Conservation (phyloP, 2,113 vertebrate species). For the Zootoca vivipara region DNA sequence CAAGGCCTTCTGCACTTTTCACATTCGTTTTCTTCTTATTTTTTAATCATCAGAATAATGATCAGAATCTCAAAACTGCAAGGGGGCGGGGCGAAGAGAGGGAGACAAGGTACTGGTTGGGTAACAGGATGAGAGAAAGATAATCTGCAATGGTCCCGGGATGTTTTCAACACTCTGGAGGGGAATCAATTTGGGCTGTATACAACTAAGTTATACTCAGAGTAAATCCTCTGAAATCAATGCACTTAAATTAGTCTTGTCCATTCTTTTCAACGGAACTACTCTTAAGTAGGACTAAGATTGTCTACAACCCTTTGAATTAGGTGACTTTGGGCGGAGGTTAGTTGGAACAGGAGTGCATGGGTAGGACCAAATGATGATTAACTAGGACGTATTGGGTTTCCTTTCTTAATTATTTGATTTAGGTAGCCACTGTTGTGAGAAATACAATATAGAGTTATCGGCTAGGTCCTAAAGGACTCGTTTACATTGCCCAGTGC, state of each 20-base stretch:
- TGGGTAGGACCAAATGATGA: conserved; percentile 81
- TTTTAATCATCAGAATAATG: conserved; percentile 49
- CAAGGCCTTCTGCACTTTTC: conserved; percentile 70
- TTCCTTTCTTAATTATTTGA: conserved; percentile 61
- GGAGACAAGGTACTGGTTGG: conserved; percentile 34
- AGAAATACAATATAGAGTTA: conserved; percentile 73
- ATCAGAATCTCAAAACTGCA: not conserved
- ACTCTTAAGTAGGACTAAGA: too few species aligned
- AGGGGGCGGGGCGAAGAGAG: too few species aligned
- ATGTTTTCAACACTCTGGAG: conserved; percentile 74
- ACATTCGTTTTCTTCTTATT: conserved; percentile 73
- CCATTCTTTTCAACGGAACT: too few species aligned
- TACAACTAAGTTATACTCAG: too few species aligned
- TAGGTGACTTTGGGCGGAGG: conserved; percentile 74
- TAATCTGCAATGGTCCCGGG: conserved; percentile 44
- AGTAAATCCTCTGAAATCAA: too few species aligned
- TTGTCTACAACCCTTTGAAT: conserved; percentile 6
- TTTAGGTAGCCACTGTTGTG: conserved; percentile 84
- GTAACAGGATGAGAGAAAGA: not conserved
- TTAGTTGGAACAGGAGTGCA: conserved; percentile 61
- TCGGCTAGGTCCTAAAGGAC: conserved; percentile 68
- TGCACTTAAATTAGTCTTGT: too few species aligned
- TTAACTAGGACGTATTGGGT: conserved; percentile 86
- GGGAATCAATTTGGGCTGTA: conserved; percentile 42
- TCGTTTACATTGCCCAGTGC: conserved; percentile 67